These are phyloP conservation scores for Notiomystis cincta DNA, from an alignment of 2,113 vertebrate genomes.

Conservation along the genomic window DNA sequence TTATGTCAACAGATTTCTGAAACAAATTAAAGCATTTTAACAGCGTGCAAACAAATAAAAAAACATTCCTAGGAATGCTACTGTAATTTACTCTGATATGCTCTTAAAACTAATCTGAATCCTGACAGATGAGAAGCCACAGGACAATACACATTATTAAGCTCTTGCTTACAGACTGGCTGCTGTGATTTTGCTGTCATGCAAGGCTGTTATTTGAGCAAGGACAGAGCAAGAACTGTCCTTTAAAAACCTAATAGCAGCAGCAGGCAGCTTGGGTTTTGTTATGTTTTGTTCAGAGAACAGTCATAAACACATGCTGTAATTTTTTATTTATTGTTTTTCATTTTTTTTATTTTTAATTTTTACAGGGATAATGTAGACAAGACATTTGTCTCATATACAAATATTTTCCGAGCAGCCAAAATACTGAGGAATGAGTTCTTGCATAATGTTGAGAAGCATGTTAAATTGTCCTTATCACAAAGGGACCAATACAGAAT, in stretches of 20 bases:
- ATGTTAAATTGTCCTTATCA: background rate
- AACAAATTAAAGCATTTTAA: conserved; percentile 8
- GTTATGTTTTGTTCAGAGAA: background rate
- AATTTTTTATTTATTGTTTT: background rate
- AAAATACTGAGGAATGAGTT: background rate
- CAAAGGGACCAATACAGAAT: background rate
- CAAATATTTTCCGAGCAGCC: background rate
- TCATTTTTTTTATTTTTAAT: background rate
- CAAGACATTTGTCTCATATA: background rate
- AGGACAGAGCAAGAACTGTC: conserved; percentile 16
- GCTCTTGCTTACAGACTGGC: background rate
- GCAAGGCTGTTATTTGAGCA: conserved; percentile 33
- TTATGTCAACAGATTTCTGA: conserved; percentile 26
- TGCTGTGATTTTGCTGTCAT: conserved; percentile 20
- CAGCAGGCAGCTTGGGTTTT: background rate
- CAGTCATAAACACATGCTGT: background rate
- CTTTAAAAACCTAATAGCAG: background rate
- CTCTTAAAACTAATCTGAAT: conserved; percentile 39
- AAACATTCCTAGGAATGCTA: background rate
- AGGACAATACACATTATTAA: conserved; percentile 16
- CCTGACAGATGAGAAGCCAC: conserved; percentile 3
- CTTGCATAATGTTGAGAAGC: background rate
- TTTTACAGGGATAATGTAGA: background rate
- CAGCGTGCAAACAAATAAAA: background rate
- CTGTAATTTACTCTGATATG: conserved; percentile 28